Evolutionary conservation across 2,113 vertebrate species (phyloP), one percentile per base, ranked within the genome.

Genomic region (Ptychochromis oligacanthus): DNA sequence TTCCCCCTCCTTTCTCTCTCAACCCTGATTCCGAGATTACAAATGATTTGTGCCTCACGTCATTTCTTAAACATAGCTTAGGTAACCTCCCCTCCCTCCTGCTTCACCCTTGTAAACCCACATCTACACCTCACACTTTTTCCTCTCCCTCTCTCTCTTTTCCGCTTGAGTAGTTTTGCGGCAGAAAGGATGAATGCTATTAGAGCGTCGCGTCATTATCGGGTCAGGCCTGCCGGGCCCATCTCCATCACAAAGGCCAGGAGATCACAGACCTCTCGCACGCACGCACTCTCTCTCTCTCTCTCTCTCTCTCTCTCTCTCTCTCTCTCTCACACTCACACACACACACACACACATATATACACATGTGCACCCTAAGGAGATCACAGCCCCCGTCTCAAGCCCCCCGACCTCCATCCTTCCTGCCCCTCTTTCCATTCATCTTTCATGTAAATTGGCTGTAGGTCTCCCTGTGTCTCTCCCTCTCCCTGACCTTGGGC

Each of bases 181-280:
- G 91, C 89, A 92, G 93, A 94, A 95, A 94, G 94, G 91, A 93
- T 94, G 93, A 95, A 95, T 94, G 94, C 93, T 94, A 95, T 94
- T 94, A 94, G 93, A 90, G 90, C 87, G 81, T 92, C 89, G 90
- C 91, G 92, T 95, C 93, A 95, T 95, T 95, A 95, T 95, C 94
- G 83, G 91, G 92, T 93, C 92, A 89, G 92, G 90, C 86, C 92
- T 88, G 92, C 77, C 79, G 88, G 86, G 85, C 79, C 91, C 92
- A 93, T 95, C 95, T 95, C 94, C 95, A 95, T 96, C 94, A 95
- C 90, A 94, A 96, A 94, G 93, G 90, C 93, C 92, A 92, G 89
- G 93, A 95, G 93, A 95, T 95, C 93, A 93, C 92, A 93, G 92
- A 90, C 93, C 93, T 92, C 74, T 90, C 60, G 80, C 87, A 15